Conservation (phyloP, 1,140 invertebrate genomes). For the Plectrocnemia conspersa region DNA sequence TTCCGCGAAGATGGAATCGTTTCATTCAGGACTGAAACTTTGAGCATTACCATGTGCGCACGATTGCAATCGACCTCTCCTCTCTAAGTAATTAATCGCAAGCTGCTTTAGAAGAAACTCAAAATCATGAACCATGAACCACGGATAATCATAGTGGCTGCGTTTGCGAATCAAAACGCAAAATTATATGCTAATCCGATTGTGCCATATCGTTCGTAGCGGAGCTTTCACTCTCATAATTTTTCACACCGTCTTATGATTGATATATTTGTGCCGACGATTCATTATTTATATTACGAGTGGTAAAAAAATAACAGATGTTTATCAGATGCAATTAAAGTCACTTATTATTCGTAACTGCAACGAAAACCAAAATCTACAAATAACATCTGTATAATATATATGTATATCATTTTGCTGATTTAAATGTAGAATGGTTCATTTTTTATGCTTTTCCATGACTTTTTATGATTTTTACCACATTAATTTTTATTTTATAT, state of each 20-base stretch:
- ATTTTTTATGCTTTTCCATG: too few species aligned
- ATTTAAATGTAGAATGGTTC: too few species aligned
- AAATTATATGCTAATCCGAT: not conserved
- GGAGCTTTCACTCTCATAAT: not conserved
- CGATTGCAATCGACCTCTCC: not conserved
- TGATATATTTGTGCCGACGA: not conserved
- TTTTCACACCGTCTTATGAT: not conserved
- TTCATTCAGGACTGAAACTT: not conserved
- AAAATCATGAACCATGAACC: conserved; percentile 8
- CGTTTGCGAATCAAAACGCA: not conserved
- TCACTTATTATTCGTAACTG: too few species aligned
- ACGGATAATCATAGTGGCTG: not conserved
- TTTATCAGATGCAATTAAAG: too few species aligned
- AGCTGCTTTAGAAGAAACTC: not conserved
- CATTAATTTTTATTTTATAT: too few species aligned
- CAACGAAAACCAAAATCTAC: too few species aligned
- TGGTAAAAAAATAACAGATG: not conserved
- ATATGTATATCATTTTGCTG: too few species aligned
- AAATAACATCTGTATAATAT: too few species aligned
- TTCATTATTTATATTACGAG: not conserved
- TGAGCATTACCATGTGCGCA: not conserved
- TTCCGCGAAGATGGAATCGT: not conserved
- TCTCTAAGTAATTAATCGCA: not conserved
- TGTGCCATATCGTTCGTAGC: not conserved
- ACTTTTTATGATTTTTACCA: too few species aligned